Evolutionary conservation across 2,888 invertebrate genomes (phyloP).

Genomic region (Digitonthophagus gazella): DNA sequence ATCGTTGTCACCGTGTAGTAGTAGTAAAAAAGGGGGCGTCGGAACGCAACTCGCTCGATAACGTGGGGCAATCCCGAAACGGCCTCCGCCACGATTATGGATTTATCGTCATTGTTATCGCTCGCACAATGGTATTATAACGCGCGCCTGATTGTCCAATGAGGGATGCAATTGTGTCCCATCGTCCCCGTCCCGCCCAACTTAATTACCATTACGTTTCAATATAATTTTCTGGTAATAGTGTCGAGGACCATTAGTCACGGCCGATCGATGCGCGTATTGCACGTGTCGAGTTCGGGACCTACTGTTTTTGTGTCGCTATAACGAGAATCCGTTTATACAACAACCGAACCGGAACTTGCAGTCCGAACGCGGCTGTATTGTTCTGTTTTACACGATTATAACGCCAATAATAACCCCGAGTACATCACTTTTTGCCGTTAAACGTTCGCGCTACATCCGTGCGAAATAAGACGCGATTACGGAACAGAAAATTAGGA

Average conservation of each 20-base stretch:
- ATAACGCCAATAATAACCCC: slow-evolving; percentile 1
- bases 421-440: background rate
- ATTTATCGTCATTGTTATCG: slow-evolving; percentile 45
- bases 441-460: no score
- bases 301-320: background rate
- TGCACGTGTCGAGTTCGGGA: background rate
- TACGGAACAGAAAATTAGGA: background rate
- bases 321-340: slow-evolving; percentile 3
- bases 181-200: slow-evolving; percentile 11
- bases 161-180: slow-evolving; percentile 27
- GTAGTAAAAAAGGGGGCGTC: no score
- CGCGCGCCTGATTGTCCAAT: slow-evolving; percentile 30
- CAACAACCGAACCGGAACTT: slow-evolving; percentile 10
- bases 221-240: slow-evolving; percentile 25
- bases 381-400: background rate
- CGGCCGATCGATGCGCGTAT: background rate
- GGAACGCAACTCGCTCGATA: no score
- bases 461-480: slow-evolving; percentile 2
- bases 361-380: background rate
- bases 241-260: slow-evolving; percentile 14
- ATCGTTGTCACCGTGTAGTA: no score
- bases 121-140: slow-evolving; percentile 39
- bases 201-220: slow-evolving; percentile 28
- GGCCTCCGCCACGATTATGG: slow-evolving; percentile 45
- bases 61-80: slow-evolving; percentile 37